Evolutionary conservation across 2,797 vertebrate species (phyloP), one percentile per base, ranked within the genome.

Genomic region (Sebastes minor): DNA sequence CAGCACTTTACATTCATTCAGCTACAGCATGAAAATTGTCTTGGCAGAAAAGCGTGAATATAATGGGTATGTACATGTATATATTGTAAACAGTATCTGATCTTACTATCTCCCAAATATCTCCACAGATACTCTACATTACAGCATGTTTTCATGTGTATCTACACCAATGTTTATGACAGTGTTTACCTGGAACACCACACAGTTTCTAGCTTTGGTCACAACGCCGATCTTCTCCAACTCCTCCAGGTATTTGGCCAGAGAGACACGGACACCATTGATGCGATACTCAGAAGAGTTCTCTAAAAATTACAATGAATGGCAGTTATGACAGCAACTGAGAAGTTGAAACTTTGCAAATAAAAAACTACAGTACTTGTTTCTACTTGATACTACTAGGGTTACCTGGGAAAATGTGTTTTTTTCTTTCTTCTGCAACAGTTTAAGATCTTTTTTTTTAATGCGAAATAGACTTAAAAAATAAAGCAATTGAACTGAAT

Each of bases 161-260:
- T 20, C 22, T n/a, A 12, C 5, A 67, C 10, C 5, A n/a, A 46
- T 22, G 38, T 52, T 42, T 30, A 30, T 23, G 3, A 28, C 14
- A 25, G 13, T n/a, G 14, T 71, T 84, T 87, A 98, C 99, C 97
- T 99, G 99, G 90, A 98, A 99, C 85, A 99, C 96, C 13, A 99
- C 90, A 81, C 96, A 99, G 89, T 99, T 99, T 80, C 89, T 96
- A 61, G 95, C 97, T 95, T 97, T 99, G 74, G 96, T 95, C 82
- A 98, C 84, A 56, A 99, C 89, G 61, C 97, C 97, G 49, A 98
- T 86, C 93, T 96, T 97, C 88, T 95, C 92, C 65, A 99, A 94
- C 86, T 97, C 95, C 42, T 89, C 66, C 18, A 91, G 1, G 11
- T 99, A 99, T 4, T 60, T 75, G 64, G 92, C 89, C 35, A 95